phyloP scores from a whole-genome alignment of 1,140 invertebrate genomes.

The Eriocheir sinensis region DNA sequence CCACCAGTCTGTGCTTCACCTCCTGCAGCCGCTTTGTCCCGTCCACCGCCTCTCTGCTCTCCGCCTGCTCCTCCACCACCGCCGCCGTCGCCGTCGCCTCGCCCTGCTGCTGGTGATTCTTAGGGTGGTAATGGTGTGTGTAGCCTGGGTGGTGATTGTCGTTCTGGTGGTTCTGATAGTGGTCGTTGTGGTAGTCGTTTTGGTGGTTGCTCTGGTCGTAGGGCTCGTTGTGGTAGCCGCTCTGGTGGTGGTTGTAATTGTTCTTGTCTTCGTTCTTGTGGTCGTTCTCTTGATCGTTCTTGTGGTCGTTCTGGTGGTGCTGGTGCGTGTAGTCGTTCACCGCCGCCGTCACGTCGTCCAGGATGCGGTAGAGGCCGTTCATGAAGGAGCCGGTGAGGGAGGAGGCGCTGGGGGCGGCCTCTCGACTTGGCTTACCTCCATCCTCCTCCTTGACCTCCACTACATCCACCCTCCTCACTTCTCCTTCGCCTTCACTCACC shows the following conservation, averaged over 20 bases:
- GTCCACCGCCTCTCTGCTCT: no score
- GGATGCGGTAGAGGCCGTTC: constrained; percentile 60
- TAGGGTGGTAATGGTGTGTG: neutral
- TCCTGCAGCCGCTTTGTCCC: neutral
- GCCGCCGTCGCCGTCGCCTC: neutral
- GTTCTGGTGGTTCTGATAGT: neutral
- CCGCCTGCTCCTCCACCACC: neutral
- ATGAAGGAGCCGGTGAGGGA: constrained; percentile 12
- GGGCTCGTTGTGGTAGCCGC: neutral
- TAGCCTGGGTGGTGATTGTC: neutral
- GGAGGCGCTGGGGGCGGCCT: neutral
- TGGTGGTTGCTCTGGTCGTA: constrained; percentile 7
- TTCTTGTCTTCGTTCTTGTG: no score
- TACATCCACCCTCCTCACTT: no score
- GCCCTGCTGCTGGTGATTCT: neutral
- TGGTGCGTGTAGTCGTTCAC: neutral
- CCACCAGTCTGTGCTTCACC: neutral
- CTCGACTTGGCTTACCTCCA: neutral
- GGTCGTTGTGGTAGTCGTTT: neutral
- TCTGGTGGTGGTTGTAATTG: neutral
- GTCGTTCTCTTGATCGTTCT: neutral
- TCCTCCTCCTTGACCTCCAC: neutral
- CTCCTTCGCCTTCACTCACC: no score
- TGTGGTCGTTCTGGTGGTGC: neutral
- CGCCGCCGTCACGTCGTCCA: constrained; percentile 27